A percentile compares a stretch with the other conserved stretches of the same genome.
phyloP scores from a whole-genome alignment of 1,140 invertebrate genomes.

The Drosophila mayri region DNA sequence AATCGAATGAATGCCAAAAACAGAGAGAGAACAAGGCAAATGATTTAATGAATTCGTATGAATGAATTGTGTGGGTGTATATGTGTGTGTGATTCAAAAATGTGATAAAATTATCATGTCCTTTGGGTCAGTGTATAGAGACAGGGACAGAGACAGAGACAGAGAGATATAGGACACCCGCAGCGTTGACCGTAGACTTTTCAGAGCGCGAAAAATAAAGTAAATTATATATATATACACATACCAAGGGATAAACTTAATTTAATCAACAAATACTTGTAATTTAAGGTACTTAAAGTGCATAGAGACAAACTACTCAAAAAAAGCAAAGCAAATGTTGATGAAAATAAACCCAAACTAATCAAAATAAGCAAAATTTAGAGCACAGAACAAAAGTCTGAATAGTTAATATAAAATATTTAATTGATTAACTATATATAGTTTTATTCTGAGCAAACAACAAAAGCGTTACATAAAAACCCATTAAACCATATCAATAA shows the following conservation, averaged over 20 bases:
- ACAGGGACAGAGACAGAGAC: neutral
- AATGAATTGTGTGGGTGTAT: constrained; percentile 9
- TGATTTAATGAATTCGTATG: constrained; percentile 40
- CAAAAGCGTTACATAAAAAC: neutral
- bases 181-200: constrained; percentile 39
- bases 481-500: constrained; percentile 17
- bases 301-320: constrained; percentile 21
- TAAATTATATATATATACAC: constrained; percentile 22
- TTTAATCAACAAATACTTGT: constrained; percentile 28
- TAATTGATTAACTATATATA: neutral
- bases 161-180: constrained; percentile 15
- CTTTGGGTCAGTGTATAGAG: constrained; percentile 9
- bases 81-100: constrained; percentile 11
- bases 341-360: constrained; percentile 9
- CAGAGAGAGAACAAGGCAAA: constrained; percentile 24
- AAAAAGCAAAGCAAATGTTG: constrained; percentile 25
- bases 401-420: neutral
- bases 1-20: constrained; percentile 43
- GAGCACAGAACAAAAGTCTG: neutral
- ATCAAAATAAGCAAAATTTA: neutral
- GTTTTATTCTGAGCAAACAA: neutral
- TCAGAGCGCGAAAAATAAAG: constrained; percentile 42
- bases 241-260: constrained; percentile 38
- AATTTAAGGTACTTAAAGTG: constrained; percentile 41
- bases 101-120: constrained; percentile 19